These are phyloP conservation scores for Philopedon plagiatum DNA, from an alignment of 2,888 invertebrate genomes.

Conservation along the genomic window DNA sequence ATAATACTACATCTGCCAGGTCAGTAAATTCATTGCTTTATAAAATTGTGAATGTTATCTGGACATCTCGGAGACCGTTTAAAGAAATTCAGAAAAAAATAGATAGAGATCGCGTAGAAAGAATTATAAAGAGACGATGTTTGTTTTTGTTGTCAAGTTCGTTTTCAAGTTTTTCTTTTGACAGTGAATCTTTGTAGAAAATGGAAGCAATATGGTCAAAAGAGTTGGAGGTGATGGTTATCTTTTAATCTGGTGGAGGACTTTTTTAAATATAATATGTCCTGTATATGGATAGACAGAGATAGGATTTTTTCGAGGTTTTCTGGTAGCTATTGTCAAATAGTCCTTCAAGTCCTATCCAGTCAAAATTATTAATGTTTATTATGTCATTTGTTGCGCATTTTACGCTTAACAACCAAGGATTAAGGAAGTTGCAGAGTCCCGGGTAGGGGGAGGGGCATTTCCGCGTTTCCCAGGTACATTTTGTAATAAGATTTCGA, in stretches of 20 bases:
- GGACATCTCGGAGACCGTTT: conserved; percentile 53
- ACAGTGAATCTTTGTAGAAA: conserved; percentile 27
- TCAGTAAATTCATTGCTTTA: conserved; percentile 52
- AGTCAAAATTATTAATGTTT: too few relatives aligned
- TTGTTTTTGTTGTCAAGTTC: conserved; percentile 42
- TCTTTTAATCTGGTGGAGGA: conserved; percentile 38
- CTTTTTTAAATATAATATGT: too few relatives aligned
- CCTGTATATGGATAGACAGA: too few relatives aligned
- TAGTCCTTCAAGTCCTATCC: too few relatives aligned
- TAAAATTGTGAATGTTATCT: conserved; percentile 56
- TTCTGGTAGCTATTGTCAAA: too few relatives aligned
- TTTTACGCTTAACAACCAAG: too few relatives aligned
- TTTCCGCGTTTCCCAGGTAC: too few relatives aligned
- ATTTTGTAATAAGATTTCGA: too few relatives aligned
- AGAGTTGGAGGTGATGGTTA: conserved; percentile 36
- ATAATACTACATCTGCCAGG: conserved; percentile 50
- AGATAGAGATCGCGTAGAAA: conserved; percentile 45
- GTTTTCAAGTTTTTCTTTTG: conserved; percentile 41
- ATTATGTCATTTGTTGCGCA: too few relatives aligned
- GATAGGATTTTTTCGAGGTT: too few relatives aligned
- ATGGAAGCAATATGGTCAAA: conserved; percentile 21
- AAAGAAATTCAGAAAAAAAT: conserved; percentile 50
- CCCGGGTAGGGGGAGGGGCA: too few relatives aligned
- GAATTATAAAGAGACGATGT: conserved; percentile 38
- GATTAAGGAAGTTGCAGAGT: too few relatives aligned